phyloP scores from a whole-genome alignment of 2,888 invertebrate species.

The Crocallis elinguaria region DNA sequence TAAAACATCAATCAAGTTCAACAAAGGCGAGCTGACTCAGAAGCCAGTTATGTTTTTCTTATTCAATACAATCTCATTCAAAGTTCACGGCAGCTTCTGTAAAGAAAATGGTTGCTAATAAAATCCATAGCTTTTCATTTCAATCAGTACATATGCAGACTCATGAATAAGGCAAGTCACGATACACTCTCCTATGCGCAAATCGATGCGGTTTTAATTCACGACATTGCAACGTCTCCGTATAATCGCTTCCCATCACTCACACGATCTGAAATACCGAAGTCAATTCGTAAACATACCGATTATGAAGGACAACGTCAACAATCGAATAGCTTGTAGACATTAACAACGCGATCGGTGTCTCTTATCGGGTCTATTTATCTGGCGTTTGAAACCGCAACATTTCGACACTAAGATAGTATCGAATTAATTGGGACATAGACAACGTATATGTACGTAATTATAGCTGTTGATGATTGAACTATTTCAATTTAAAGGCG shows the following conservation, averaged over 20 bases:
- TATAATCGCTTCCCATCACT: conserved; percentile 28
- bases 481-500: conserved; percentile 47
- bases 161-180: conserved; percentile 53
- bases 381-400: conserved; percentile 56
- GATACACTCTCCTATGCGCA: conserved; percentile 44
- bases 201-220: conserved; percentile 42
- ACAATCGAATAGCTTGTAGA: conserved; percentile 37
- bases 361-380: conserved; percentile 67
- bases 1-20: conserved; percentile 44
- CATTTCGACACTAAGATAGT: conserved; percentile 64
- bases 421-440: conserved; percentile 70
- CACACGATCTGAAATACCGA: conserved; percentile 27
- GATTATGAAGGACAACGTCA: conserved; percentile 45
- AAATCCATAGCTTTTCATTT: conserved; percentile 36
- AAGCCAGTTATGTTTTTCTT: conserved; percentile 22
- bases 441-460: conserved; percentile 67
- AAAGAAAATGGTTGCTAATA: conserved; percentile 28
- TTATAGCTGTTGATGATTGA: conserved; percentile 48
- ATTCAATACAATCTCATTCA: conserved; percentile 30
- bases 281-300: conserved; percentile 44
- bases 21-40: conserved; percentile 29
- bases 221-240: conserved; percentile 27
- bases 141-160: conserved; percentile 44
- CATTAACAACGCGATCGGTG: conserved; percentile 53
- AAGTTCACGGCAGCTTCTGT: conserved; percentile 19